Evolutionary conservation across 2,113 vertebrate genomes (phyloP), one percentile per base, ranked within the genome.

Genomic region (Corydoras maculifer): DNA sequence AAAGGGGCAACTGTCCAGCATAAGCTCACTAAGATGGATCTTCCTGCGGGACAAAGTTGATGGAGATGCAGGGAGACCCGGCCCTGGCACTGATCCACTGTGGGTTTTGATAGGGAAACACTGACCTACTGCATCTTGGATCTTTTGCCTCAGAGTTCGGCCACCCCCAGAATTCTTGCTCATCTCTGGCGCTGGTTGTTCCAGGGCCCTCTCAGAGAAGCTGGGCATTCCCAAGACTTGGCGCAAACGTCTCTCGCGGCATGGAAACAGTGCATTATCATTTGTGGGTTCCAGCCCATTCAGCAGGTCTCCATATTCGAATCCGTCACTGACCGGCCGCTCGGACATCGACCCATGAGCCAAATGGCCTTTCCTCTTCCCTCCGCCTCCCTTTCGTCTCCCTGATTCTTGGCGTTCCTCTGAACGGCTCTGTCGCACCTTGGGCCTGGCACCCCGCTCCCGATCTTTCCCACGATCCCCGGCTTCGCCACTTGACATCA

Each of bases 1-100:
- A 57, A 93, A 93, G 8, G 91, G 91, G 71, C 91, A 93, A 68
- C 88, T 86, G 35, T 93, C 91, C 81, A 93, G 76, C 91, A 93
- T 92, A 78, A 93, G 82, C 80, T 93, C 91, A 60, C 91, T 90
- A 11, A 93, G 83, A 75, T 91, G 91, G 79, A 93, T 92, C 81
- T 93, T 92, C 13, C 91, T 87, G 70, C 81, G 85, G 0, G 88
- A 89, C 55, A 79, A 82, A 62, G 75, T 72, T 58, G 77, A 75
- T n/a, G 72, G 50, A 50, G 64, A 62, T 4, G 30, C 54, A 0
- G 70, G 43, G 64, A 85, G 80, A 72, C 77, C 76, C 60, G 81
- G 84, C 1, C 80, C 80, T 11, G 82, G 73, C 2, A 75, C 66
- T 35, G 84, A 73, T 0, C 79, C 77, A 68, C 70, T 80, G 68